Evolutionary conservation across 1,140 invertebrate genomes (phyloP).

Genomic region (Pentalonia nigronervosa): DNA sequence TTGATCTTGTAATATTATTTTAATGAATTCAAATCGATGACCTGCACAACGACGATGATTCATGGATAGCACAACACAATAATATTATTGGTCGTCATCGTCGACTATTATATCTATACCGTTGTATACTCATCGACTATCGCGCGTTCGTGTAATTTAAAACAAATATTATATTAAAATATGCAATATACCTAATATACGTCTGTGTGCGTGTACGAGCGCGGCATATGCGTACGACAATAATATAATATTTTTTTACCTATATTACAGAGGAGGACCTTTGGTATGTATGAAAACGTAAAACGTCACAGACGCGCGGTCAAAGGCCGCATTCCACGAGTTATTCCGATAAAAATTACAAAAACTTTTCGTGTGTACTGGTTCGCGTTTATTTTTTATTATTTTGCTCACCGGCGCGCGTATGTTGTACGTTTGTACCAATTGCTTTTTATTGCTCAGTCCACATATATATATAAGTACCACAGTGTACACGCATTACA

Average conservation of each 20-base stretch:
- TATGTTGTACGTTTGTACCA: constrained; percentile 17
- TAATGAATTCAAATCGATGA: neutral
- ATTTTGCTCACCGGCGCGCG: neutral
- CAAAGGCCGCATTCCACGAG: neutral
- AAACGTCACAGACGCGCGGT: neutral
- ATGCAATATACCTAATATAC: too few relatives aligned
- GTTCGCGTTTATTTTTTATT: constrained; percentile 2
- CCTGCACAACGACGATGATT: constrained; percentile 8
- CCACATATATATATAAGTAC: neutral
- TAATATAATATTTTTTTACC: neutral
- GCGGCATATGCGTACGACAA: too few relatives aligned
- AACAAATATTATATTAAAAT: neutral
- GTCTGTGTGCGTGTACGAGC: too few relatives aligned
- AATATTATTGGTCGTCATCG: neutral
- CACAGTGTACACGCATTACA: neutral
- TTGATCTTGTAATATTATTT: neutral
- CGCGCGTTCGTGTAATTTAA: neutral
- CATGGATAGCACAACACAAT: neutral
- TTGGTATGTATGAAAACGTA: neutral
- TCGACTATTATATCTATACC: neutral
- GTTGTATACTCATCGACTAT: neutral
- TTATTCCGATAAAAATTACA: neutral
- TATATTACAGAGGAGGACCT: neutral
- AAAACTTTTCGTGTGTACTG: constrained; percentile 1
- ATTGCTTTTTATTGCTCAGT: constrained; percentile 36